Percentiles rank a stretch among this genome's conserved stretches.
Evolutionary conservation across 2,888 invertebrate genomes (phyloP).

Genomic region (Lasius platythorax): DNA sequence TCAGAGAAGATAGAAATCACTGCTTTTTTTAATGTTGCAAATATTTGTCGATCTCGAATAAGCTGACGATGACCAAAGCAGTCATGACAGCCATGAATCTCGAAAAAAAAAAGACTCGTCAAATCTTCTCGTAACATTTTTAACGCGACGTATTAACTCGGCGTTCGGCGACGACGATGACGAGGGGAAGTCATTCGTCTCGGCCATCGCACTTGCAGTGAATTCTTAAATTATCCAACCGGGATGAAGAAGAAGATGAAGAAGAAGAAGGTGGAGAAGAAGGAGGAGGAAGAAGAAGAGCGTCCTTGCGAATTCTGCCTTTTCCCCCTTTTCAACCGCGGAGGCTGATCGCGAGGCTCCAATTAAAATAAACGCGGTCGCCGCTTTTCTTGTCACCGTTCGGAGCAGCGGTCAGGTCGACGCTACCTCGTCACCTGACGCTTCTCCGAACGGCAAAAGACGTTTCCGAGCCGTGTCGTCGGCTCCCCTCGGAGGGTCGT

Average conservation of each 20-base stretch:
- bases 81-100: not conserved
- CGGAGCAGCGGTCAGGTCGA: conserved; percentile 54
- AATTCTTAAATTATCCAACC: conserved; percentile 75
- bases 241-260: conserved; percentile 19
- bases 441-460: conserved; percentile 7
- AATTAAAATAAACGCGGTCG: conserved; percentile 78
- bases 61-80: not conserved
- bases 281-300: conserved; percentile 63
- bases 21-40: not conserved
- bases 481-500: conserved; percentile 1
- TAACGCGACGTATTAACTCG: conserved; percentile 42
- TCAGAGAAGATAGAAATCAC: not conserved
- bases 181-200: conserved; percentile 72
- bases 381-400: conserved; percentile 77
- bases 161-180: conserved; percentile 59
- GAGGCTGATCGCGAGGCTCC: conserved; percentile 66
- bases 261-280: not conserved
- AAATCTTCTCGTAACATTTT: conserved; percentile 22
- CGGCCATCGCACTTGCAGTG: conserved; percentile 71
- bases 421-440: conserved; percentile 66
- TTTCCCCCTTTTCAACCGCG: conserved; percentile 28
- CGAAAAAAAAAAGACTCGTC: conserved; percentile 15
- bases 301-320: conserved; percentile 69
- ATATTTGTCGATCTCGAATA: conserved; percentile 3
- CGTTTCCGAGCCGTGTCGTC: conserved; percentile 9